Percentiles rank a stretch among this genome's conserved stretches.
Evolutionary conservation across 2,888 invertebrate genomes (phyloP).

Genomic region (Callinectes sapidus): DNA sequence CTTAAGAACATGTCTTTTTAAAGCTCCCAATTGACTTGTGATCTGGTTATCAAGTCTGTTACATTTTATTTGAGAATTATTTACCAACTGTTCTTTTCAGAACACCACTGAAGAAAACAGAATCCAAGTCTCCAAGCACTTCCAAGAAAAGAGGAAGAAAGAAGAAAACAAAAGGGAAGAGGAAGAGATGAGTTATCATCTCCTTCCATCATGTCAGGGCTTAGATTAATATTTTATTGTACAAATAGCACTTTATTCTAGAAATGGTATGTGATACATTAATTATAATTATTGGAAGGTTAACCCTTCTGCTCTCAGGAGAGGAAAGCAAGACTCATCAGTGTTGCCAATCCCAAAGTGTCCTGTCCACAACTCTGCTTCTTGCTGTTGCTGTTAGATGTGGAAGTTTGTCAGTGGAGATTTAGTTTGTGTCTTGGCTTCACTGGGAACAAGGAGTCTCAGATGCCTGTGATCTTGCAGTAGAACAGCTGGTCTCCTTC

Average conservation of each 20-base stretch:
- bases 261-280: neutral
- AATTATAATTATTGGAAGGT: neutral
- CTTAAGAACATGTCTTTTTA: too few species aligned
- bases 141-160: conserved; percentile 69
- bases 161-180: conserved; percentile 72
- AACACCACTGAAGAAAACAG: conserved; percentile 58
- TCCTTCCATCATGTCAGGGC: neutral
- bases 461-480: too few species aligned
- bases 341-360: neutral
- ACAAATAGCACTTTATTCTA: neutral
- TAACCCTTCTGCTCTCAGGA: neutral
- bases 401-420: too few species aligned
- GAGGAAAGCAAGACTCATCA: neutral
- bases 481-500: too few species aligned
- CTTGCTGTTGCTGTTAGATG: neutral
- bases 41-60: too few species aligned
- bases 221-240: neutral
- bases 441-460: too few species aligned
- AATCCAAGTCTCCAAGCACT: conserved; percentile 63
- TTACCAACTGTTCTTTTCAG: conserved; percentile 9
- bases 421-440: too few species aligned
- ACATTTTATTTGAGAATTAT: too few species aligned
- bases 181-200: conserved; percentile 66
- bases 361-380: neutral
- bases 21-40: too few species aligned